Evolutionary conservation across 2,888 invertebrate genomes (phyloP).

Genomic region (Agonopterix alstromeriana): DNA sequence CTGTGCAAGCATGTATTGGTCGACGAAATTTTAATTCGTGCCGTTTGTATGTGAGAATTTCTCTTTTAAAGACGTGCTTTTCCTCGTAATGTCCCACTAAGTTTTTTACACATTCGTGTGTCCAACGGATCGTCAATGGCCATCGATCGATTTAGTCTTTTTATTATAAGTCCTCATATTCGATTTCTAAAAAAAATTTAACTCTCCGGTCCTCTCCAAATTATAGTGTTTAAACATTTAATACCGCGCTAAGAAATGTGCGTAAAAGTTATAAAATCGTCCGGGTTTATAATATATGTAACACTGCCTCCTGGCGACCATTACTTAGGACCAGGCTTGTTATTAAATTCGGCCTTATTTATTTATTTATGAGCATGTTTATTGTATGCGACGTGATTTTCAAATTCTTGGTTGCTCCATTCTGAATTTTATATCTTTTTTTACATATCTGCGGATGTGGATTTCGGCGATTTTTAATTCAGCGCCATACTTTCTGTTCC

Average conservation of each 20-base stretch:
- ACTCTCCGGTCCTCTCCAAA: slow-evolving; percentile 47
- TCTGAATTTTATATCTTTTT: too few species aligned
- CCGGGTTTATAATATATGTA: slow-evolving; percentile 62
- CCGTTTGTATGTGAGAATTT: background rate
- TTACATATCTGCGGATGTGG: too few species aligned
- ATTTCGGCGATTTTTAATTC: too few species aligned
- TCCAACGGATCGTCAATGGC: background rate
- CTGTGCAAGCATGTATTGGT: background rate
- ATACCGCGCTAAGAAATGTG: slow-evolving; percentile 68
- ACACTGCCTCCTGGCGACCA: slow-evolving; percentile 69
- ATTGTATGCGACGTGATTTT: slow-evolving; percentile 21
- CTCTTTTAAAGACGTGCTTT: too few species aligned
- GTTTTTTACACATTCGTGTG: too few species aligned
- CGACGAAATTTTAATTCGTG: background rate
- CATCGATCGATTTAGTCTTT: slow-evolving; percentile 3
- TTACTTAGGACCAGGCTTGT: slow-evolving; percentile 66
- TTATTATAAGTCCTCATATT: slow-evolving; percentile 25
- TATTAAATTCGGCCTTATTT: slow-evolving; percentile 74
- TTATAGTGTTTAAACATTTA: slow-evolving; percentile 73
- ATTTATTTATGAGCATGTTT: slow-evolving; percentile 66
- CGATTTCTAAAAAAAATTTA: slow-evolving; percentile 45
- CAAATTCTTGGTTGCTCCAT: slow-evolving; percentile 6
- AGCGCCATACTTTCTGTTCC: too few species aligned
- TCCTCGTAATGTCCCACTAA: too few species aligned
- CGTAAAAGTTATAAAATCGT: slow-evolving; percentile 65